phyloP scores from a whole-genome alignment of 2,113 vertebrate genomes.

The Neopipo cinnamomea region DNA sequence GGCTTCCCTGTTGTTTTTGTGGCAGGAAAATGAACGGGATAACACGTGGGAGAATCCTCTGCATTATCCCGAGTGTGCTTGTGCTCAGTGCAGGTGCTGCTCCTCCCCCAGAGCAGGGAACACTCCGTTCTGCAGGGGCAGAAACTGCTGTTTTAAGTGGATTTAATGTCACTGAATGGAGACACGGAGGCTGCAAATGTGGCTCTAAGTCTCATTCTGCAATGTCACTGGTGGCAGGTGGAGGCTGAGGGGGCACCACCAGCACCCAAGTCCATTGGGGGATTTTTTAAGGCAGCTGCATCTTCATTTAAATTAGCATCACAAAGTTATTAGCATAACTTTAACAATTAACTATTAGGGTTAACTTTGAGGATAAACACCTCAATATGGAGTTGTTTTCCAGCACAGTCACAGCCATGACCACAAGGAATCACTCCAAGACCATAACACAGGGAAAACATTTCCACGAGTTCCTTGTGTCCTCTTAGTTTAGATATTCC shows the following conservation, averaged over 20 bases:
- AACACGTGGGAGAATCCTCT: background rate
- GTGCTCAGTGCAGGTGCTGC: background rate
- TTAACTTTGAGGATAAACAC: background rate
- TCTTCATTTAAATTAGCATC: background rate
- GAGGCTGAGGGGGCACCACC: background rate
- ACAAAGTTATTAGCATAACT: background rate
- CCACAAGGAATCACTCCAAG: background rate
- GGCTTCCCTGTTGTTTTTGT: background rate
- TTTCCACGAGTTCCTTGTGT: background rate
- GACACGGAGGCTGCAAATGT: background rate
- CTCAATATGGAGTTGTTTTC: rapidly evolving
- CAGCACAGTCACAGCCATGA: background rate
- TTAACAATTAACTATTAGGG: background rate
- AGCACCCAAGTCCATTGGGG: background rate
- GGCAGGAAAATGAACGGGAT: constrained; percentile 20
- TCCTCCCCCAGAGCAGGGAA: background rate
- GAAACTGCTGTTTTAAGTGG: background rate
- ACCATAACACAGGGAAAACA: background rate
- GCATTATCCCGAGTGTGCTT: background rate
- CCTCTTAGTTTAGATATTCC: background rate
- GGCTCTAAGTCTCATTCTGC: background rate
- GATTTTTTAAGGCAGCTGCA: background rate
- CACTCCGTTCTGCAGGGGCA: background rate
- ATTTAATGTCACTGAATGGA: constrained; percentile 2
- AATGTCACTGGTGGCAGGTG: background rate